Conservation (phyloP, 53 echinoderm and acorn worm species). For the Zoroaster sp. region DNA sequence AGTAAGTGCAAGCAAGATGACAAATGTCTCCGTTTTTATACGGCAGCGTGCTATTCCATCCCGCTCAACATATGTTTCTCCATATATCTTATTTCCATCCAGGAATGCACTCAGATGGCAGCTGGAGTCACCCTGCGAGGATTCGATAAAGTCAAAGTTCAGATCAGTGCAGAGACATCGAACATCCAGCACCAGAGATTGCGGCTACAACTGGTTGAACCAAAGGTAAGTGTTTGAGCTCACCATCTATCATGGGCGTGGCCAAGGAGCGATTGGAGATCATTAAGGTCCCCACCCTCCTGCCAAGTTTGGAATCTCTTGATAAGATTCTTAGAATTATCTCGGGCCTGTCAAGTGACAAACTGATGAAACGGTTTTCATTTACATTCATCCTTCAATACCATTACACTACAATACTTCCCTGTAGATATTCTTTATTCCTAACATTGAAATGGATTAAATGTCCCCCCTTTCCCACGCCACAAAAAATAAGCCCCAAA, state of each 20-base stretch:
- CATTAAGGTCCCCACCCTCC: too few species aligned
- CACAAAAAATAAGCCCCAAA: too few species aligned
- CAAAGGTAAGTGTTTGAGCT: slow-evolving; percentile 58
- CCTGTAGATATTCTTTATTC: too few species aligned
- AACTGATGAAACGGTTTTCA: too few species aligned
- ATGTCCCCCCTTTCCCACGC: too few species aligned
- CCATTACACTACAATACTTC: too few species aligned
- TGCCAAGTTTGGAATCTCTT: too few species aligned
- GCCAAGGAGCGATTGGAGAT: too few species aligned
- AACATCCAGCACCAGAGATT: slow-evolving; percentile 89
- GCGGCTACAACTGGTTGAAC: slow-evolving; percentile 73
- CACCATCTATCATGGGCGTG: neutral
- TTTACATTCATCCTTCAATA: too few species aligned
- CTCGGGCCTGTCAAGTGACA: too few species aligned
- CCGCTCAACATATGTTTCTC: neutral
- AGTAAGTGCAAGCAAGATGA: neutral
- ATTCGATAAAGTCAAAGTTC: slow-evolving; percentile 90
- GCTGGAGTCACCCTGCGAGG: slow-evolving; percentile 77
- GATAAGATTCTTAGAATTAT: too few species aligned
- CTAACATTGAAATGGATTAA: too few species aligned
- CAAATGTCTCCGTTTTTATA: neutral
- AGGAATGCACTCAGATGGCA: slow-evolving; percentile 88
- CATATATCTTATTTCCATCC: slow-evolving; percentile 6
- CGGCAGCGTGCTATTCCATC: neutral
- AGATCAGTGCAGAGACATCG: slow-evolving; percentile 85